Percentiles rank a stretch among this genome's conserved stretches.
These are phyloP conservation scores for Rotaria sp. DNA, from an alignment of 2,888 invertebrate species.

Conservation along the genomic window DNA sequence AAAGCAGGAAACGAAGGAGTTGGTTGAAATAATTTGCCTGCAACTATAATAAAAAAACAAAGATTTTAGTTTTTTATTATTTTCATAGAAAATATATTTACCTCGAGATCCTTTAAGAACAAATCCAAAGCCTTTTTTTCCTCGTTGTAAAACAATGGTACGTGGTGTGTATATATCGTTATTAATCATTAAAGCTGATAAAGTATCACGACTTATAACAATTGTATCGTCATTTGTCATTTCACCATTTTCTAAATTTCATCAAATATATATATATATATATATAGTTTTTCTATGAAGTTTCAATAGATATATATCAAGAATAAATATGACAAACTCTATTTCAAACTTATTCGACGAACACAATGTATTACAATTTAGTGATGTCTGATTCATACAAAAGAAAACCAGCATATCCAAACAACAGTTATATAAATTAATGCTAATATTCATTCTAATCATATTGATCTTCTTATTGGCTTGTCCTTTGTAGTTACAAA, in stretches of 20 bases:
- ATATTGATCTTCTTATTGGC: too few species aligned
- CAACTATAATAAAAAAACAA: neutral
- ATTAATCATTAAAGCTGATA: slow-evolving; percentile 46
- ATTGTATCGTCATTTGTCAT: slow-evolving; percentile 43
- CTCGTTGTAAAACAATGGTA: slow-evolving; percentile 82
- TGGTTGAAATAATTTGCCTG: slow-evolving; percentile 36
- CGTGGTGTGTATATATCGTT: slow-evolving; percentile 54
- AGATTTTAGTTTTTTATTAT: neutral
- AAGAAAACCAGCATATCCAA: too few species aligned
- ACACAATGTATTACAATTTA: too few species aligned
- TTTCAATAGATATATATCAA: too few species aligned
- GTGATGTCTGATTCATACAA: too few species aligned
- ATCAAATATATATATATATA: too few species aligned
- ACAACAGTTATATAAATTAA: too few species aligned
- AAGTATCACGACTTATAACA: slow-evolving; percentile 46
- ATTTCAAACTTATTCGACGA: too few species aligned
- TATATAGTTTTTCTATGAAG: too few species aligned
- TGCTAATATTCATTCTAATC: too few species aligned
- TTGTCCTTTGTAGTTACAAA: too few species aligned
- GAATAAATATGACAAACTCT: too few species aligned
- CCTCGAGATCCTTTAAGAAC: slow-evolving; percentile 70
- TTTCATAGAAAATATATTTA: neutral
- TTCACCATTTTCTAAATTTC: slow-evolving; percentile 28
- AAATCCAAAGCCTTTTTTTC: slow-evolving; percentile 92
- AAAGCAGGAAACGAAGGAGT: slow-evolving; percentile 34